These are phyloP conservation scores for Arnoldichthys spilopterus DNA, from an alignment of 2,797 vertebrate species.

Conservation along the genomic window DNA sequence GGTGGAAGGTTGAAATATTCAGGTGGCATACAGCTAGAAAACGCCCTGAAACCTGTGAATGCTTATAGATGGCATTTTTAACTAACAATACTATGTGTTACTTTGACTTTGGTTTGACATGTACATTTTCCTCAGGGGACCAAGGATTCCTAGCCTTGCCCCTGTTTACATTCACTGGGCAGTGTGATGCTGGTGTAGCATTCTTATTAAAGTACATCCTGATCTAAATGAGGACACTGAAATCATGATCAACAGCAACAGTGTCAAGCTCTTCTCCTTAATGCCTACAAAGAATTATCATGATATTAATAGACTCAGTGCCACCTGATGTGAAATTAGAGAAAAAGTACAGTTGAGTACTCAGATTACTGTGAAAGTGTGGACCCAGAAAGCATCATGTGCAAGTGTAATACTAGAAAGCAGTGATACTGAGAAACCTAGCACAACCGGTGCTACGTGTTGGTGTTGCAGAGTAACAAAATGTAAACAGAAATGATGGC, in stretches of 20 bases:
- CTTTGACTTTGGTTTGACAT: neutral
- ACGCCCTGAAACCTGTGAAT: neutral
- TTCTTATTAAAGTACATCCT: slow-evolving; percentile 18
- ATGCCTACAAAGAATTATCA: no score
- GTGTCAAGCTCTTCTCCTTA: neutral
- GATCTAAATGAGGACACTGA: neutral
- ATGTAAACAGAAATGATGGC: neutral
- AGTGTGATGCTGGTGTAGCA: neutral
- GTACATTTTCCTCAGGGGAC: neutral
- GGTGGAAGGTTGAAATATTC: neutral
- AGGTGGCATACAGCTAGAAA: neutral
- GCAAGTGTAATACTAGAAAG: neutral
- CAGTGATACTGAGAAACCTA: neutral
- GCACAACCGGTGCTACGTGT: neutral
- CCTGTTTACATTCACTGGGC: neutral
- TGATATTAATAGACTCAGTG: neutral
- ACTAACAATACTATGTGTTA: neutral
- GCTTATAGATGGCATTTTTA: neutral
- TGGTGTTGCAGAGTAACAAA: neutral
- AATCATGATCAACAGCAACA: slow-evolving; percentile 11
- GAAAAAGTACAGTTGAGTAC: neutral
- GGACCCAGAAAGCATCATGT: neutral
- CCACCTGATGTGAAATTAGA: neutral
- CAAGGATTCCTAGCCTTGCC: neutral
- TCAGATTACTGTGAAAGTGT: neutral